Conservation (phyloP, 2,888 invertebrate species). For the Hedya salicella region DNA sequence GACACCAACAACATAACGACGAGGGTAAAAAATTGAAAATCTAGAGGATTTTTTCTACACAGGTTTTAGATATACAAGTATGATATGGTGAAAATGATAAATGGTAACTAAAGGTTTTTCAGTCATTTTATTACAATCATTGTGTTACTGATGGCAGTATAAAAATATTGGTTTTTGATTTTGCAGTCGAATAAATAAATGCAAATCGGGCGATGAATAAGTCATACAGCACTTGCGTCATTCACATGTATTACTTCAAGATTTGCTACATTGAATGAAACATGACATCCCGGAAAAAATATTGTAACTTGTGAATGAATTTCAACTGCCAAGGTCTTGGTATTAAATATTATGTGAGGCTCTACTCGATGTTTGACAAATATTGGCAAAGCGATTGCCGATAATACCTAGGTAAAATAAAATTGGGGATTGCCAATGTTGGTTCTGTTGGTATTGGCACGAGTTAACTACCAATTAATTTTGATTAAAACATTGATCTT, state of each 20-base stretch:
- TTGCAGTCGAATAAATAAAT: conserved; percentile 69
- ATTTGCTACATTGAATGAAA: conserved; percentile 41
- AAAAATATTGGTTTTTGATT: conserved; percentile 65
- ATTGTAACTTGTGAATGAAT: conserved; percentile 40
- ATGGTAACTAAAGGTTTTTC: neutral
- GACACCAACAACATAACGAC: too few species aligned
- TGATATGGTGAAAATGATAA: too few species aligned
- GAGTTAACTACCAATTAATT: neutral
- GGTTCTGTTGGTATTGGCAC: neutral
- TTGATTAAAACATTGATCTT: neutral
- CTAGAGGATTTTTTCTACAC: neutral
- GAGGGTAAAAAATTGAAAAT: neutral
- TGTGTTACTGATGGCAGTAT: conserved; percentile 47
- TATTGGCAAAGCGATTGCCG: neutral
- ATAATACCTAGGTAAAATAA: neutral
- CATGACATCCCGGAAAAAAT: conserved; percentile 30
- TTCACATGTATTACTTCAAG: conserved; percentile 49
- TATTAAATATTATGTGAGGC: neutral
- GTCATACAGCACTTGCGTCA: conserved; percentile 67
- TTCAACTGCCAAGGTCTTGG: conserved; percentile 37
- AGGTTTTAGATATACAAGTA: too few species aligned
- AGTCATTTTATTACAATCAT: neutral
- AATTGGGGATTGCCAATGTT: neutral
- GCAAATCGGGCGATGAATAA: conserved; percentile 63
- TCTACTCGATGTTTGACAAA: conserved; percentile 1